These are phyloP conservation scores for Eugnorisma glareosa DNA, from an alignment of 2,888 invertebrate species.

Conservation along the genomic window DNA sequence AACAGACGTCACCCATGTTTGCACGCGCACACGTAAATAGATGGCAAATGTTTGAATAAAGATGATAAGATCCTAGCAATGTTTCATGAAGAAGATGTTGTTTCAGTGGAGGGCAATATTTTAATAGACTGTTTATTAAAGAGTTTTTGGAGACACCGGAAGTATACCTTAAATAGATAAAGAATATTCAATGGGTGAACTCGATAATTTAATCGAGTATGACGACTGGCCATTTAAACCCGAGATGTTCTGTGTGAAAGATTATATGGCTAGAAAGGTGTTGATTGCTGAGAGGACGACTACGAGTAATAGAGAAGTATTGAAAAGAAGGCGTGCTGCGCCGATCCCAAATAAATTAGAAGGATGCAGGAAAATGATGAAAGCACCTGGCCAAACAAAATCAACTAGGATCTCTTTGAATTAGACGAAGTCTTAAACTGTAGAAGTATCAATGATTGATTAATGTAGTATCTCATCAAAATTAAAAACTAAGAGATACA, in stretches of 20 bases:
- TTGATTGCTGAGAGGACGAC: neutral
- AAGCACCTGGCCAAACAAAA: neutral
- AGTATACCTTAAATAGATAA: neutral
- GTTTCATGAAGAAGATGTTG: neutral
- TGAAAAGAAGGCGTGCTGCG: neutral
- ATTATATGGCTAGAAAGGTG: neutral
- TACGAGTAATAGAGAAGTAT: neutral
- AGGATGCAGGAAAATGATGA: neutral
- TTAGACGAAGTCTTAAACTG: neutral
- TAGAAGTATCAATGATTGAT: neutral
- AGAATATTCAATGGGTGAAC: neutral
- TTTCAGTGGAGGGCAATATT: constrained; percentile 1
- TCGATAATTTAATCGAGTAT: neutral
- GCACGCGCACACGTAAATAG: constrained; percentile 67
- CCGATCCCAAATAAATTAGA: neutral
- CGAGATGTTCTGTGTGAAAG: neutral
- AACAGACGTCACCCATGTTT: constrained; percentile 69
- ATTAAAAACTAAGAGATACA: neutral
- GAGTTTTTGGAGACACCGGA: neutral
- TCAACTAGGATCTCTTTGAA: neutral
- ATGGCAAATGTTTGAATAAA: constrained; percentile 57
- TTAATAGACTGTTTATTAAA: neutral
- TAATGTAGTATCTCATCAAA: neutral
- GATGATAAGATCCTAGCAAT: constrained; percentile 57
- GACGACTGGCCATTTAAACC: neutral